A percentile compares a stretch with the other conserved stretches of the same genome.
Conservation (phyloP, 2,888 invertebrate genomes). For the Abscondita cerata region DNA sequence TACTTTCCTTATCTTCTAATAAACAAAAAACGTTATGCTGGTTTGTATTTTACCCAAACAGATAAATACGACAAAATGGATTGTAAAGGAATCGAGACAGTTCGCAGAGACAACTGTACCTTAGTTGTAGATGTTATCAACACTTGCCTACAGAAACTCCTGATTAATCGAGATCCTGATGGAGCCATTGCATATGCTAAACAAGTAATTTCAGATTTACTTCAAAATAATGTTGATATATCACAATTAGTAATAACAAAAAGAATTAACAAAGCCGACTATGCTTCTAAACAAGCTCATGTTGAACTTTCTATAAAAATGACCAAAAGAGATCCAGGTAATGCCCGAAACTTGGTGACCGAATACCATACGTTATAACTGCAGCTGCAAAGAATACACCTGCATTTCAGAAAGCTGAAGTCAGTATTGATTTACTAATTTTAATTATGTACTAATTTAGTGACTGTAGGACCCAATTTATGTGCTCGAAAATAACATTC, state of each 20-base stretch:
- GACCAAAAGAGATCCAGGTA: slow-evolving; percentile 95
- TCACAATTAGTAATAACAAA: slow-evolving; percentile 97
- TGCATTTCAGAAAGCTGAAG: slow-evolving; percentile 96
- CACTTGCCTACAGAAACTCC: slow-evolving; percentile 91
- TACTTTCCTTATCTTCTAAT: slow-evolving; percentile 98
- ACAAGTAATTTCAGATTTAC: slow-evolving; percentile 90
- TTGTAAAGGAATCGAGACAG: slow-evolving; percentile 96
- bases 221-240: slow-evolving; percentile 97
- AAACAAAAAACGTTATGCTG: slow-evolving; percentile 99
- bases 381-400: slow-evolving; percentile 94
- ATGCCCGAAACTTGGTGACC: slow-evolving; percentile 98
- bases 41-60: slow-evolving; percentile 83
- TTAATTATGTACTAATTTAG: background rate
- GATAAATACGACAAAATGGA: slow-evolving; percentile 62
- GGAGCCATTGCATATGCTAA: slow-evolving; percentile 88
- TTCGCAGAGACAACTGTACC: slow-evolving; percentile 96
- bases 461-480: slow-evolving; percentile 87
- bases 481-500: slow-evolving; percentile 96
- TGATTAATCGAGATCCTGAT: slow-evolving; percentile 93
- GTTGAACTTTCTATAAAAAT: slow-evolving; percentile 97
- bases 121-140: slow-evolving; percentile 97
- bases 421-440: slow-evolving; percentile 40
- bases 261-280: slow-evolving; percentile 95
- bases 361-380: slow-evolving; percentile 96
- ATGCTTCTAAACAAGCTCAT: slow-evolving; percentile 97